Evolutionary conservation across 1,140 invertebrate genomes (phyloP).

Genomic region (Hycleus cichorii): DNA sequence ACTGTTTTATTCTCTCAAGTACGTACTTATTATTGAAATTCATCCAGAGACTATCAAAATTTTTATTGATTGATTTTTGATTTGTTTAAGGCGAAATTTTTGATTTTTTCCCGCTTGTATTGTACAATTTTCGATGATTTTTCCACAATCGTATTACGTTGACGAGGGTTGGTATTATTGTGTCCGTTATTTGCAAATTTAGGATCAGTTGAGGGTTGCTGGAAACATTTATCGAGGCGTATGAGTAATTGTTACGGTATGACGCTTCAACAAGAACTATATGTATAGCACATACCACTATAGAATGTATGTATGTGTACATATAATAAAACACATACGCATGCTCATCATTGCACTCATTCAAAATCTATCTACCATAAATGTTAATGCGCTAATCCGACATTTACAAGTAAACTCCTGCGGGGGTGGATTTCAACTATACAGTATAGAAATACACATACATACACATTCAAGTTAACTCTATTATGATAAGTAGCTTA

Average conservation of each 20-base stretch:
- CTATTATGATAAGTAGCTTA: constrained; percentile 15
- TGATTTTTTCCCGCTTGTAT: too few relatives aligned
- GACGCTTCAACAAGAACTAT: constrained; percentile 20
- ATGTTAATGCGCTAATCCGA: constrained; percentile 38
- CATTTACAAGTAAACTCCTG: constrained; percentile 32
- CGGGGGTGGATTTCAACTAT: constrained; percentile 6
- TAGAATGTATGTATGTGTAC: constrained; percentile 5
- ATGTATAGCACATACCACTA: background rate
- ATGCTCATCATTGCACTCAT: constrained; percentile 29
- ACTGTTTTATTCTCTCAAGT: constrained; percentile 16
- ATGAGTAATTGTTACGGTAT: constrained; percentile 36
- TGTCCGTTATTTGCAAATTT: too few relatives aligned
- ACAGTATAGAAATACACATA: too few relatives aligned
- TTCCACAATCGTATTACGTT: too few relatives aligned
- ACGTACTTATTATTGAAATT: too few relatives aligned
- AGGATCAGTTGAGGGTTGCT: constrained; percentile 8
- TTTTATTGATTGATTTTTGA: too few relatives aligned
- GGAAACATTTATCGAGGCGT: constrained; percentile 28
- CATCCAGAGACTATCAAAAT: too few relatives aligned
- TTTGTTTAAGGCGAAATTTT: too few relatives aligned
- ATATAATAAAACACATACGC: constrained; percentile 26
- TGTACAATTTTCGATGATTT: too few relatives aligned
- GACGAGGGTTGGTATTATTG: too few relatives aligned
- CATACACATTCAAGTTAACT: background rate
- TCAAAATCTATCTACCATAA: constrained; percentile 34